Evolutionary conservation across 2,797 vertebrate species (phyloP).

Genomic region (Pseudochromis fuscus): DNA sequence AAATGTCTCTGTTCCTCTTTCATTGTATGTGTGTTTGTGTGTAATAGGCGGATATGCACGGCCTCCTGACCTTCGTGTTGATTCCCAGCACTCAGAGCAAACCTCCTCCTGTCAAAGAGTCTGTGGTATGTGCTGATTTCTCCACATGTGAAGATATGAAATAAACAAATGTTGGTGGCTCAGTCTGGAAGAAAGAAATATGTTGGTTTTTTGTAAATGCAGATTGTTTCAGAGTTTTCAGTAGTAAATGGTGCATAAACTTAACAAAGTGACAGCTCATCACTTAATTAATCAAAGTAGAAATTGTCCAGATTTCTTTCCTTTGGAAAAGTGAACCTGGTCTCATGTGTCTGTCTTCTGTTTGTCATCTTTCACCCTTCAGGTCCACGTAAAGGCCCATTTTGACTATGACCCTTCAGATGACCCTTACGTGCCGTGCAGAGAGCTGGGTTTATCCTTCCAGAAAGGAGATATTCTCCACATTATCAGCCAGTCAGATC

Average conservation of each 20-base stretch:
- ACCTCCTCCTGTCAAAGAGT: constrained; percentile 92
- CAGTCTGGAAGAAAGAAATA: background rate
- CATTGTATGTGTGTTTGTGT: constrained; percentile 15
- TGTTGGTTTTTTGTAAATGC: no score
- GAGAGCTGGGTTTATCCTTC: constrained; percentile 95
- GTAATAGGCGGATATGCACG: constrained; percentile 95
- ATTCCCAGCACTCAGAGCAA: constrained; percentile 93
- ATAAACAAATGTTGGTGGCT: background rate
- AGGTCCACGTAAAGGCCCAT: constrained; percentile 97
- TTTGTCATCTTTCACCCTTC: constrained; percentile 9
- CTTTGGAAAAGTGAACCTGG: background rate
- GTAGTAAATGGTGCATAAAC: no score
- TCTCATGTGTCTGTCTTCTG: background rate
- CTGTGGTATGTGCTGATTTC: constrained; percentile 88
- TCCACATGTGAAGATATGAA: background rate
- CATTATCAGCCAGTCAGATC: constrained; percentile 98
- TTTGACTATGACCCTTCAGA: constrained; percentile 98
- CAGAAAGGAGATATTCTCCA: constrained; percentile 99
- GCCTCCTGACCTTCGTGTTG: constrained; percentile 94
- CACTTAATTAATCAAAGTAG: background rate
- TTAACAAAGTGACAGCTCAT: background rate
- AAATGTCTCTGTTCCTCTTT: background rate
- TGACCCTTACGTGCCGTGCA: constrained; percentile 96
- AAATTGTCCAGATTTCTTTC: background rate
- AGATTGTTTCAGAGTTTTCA: no score